Evolutionary conservation across 53 echinoderm and acorn worm species (phyloP).

Genomic region (Paracentrotus lividus): DNA sequence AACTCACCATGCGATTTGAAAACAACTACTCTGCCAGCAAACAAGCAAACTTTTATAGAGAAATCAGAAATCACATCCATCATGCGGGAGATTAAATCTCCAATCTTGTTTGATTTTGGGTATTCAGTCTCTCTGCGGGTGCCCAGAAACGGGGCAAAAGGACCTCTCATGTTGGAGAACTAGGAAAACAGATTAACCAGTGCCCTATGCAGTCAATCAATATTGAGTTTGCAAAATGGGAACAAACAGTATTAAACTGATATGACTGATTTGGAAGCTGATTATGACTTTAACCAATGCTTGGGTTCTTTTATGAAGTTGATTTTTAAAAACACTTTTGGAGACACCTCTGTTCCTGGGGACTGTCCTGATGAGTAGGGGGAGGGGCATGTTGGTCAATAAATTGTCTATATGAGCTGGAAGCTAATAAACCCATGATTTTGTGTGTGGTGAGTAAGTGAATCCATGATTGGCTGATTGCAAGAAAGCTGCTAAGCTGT

Average conservation of each 20-base stretch:
- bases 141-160: slow-evolving; percentile 42
- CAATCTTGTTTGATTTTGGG: slow-evolving; percentile 46
- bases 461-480: not conserved
- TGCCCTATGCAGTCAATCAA: slow-evolving; percentile 46
- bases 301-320: not conserved
- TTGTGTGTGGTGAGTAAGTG: not conserved
- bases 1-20: slow-evolving; percentile 29
- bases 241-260: slow-evolving; percentile 55
- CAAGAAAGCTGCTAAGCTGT: not conserved
- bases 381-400: slow-evolving; percentile 19
- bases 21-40: slow-evolving; percentile 20
- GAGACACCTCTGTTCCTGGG: slow-evolving; percentile 24
- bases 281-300: slow-evolving; percentile 19
- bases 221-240: slow-evolving; percentile 47
- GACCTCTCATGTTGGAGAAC: not conserved
- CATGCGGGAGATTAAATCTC: slow-evolving; percentile 50
- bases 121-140: slow-evolving; percentile 41
- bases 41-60: slow-evolving; percentile 23
- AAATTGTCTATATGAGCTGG: not conserved
- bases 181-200: slow-evolving; percentile 52
- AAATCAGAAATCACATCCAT: slow-evolving; percentile 55
- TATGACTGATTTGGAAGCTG: slow-evolving; percentile 47
- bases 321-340: slow-evolving; percentile 59
- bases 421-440: not conserved
- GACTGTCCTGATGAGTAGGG: not conserved